Conservation (phyloP, 2,888 invertebrate genomes). For the Drosophila mettleri region DNA sequence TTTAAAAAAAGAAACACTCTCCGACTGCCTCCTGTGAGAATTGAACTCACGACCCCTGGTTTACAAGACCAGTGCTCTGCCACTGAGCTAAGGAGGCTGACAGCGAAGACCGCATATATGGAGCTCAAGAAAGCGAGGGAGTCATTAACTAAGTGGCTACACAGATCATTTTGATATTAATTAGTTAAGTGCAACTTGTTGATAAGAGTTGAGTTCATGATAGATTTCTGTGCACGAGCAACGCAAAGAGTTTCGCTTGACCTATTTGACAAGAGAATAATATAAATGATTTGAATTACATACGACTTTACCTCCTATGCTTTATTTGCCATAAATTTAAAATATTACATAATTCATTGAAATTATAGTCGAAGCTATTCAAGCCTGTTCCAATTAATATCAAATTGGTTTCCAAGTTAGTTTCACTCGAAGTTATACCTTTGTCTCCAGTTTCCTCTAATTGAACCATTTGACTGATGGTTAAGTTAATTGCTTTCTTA, state of each 20-base stretch:
- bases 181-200: not conserved
- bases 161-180: not conserved
- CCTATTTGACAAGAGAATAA: not conserved
- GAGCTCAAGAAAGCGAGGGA: not conserved
- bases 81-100: slow-evolving; percentile 94
- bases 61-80: slow-evolving; percentile 96
- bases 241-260: not conserved
- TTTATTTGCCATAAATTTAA: not conserved
- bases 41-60: slow-evolving; percentile 96
- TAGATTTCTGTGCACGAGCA: not conserved
- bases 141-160: not conserved
- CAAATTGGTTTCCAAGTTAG: not conserved
- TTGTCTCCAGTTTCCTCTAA: not conserved
- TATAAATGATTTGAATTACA: not conserved
- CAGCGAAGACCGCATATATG: rapidly evolving
- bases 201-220: slow-evolving; percentile 6
- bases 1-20: too few relatives aligned
- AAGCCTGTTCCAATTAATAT: not conserved
- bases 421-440: not conserved
- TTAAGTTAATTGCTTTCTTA: slow-evolving; percentile 15
- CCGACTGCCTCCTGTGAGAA: slow-evolving; percentile 92
- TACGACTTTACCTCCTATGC: not conserved
- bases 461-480: slow-evolving; percentile 5
- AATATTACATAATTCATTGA: not conserved
- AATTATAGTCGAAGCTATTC: not conserved